A percentile compares a stretch with the other conserved stretches of the same genome.
phyloP scores from a whole-genome alignment of 2,888 invertebrate genomes.

The Diaperis boleti region DNA sequence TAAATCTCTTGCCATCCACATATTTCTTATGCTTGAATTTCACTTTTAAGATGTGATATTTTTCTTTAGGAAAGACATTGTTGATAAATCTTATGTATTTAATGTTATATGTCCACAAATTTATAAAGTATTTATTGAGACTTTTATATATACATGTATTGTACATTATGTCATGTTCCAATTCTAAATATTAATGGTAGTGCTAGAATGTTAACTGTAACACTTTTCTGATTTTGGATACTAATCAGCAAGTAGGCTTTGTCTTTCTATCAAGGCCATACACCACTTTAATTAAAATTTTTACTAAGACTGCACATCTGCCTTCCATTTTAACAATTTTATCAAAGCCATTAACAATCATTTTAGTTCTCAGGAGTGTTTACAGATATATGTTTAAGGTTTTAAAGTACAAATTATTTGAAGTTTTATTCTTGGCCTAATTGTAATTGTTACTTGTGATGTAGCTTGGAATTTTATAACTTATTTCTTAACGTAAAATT shows the following conservation, averaged over 20 bases:
- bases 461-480: constrained; percentile 48
- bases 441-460: constrained; percentile 44
- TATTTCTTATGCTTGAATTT: constrained; percentile 40
- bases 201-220: neutral
- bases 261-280: neutral
- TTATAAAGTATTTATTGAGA: constrained; percentile 39
- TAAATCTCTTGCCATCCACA: constrained; percentile 33
- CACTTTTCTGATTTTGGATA: constrained; percentile 6
- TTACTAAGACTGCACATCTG: constrained; percentile 62
- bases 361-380: constrained; percentile 41
- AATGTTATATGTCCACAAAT: constrained; percentile 41
- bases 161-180: constrained; percentile 32
- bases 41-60: constrained; percentile 48
- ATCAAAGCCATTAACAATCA: constrained; percentile 45
- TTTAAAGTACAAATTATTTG: constrained; percentile 40
- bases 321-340: constrained; percentile 60
- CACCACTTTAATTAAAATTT: constrained; percentile 33
- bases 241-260: neutral
- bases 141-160: constrained; percentile 38
- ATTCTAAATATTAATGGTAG: constrained; percentile 35
- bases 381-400: constrained; percentile 11
- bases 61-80: constrained; percentile 41
- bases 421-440: constrained; percentile 46
- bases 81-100: constrained; percentile 35
- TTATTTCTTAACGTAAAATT: constrained; percentile 19